phyloP scores from a whole-genome alignment of 1,140 invertebrate genomes.

The Drosophila lacteicornis region DNA sequence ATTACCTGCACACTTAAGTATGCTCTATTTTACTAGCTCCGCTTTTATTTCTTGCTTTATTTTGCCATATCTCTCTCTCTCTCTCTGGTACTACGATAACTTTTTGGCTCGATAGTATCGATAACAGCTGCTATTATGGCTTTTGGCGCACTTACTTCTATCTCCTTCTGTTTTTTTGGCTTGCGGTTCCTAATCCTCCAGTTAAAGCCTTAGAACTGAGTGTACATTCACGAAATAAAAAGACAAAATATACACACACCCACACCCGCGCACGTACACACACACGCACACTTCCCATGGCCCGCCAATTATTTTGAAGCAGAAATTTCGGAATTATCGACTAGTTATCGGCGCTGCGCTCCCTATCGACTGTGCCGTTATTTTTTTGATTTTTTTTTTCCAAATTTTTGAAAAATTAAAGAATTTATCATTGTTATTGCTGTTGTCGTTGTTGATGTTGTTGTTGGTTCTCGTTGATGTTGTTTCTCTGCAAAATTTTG shows the following conservation, averaged over 20 bases:
- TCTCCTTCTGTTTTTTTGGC: background rate
- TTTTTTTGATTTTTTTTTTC: background rate
- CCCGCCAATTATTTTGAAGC: slow-evolving; percentile 11
- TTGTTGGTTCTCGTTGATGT: slow-evolving; percentile 16
- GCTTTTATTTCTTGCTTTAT: background rate
- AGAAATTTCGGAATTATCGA: slow-evolving; percentile 2
- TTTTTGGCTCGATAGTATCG: background rate
- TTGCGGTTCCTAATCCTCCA: background rate
- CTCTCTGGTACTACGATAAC: slow-evolving; percentile 2
- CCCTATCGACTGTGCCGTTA: slow-evolving; percentile 18
- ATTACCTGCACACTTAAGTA: background rate
- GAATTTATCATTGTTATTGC: slow-evolving; percentile 15
- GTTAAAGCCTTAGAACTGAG: slow-evolving; percentile 41
- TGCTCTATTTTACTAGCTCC: background rate
- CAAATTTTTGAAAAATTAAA: background rate
- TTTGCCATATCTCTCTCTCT: background rate
- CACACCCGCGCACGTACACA: background rate
- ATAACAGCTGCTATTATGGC: background rate
- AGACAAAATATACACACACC: slow-evolving; percentile 8
- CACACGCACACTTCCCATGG: slow-evolving; percentile 8
- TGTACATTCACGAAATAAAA: slow-evolving; percentile 13
- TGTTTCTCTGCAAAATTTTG: slow-evolving; percentile 2
- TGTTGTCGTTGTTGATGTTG: slow-evolving; percentile 15
- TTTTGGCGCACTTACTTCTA: slow-evolving; percentile 4
- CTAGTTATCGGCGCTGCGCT: slow-evolving; percentile 15